phyloP scores from a whole-genome alignment of 2,113 vertebrate genomes.

The Chrysochloris asiatica region DNA sequence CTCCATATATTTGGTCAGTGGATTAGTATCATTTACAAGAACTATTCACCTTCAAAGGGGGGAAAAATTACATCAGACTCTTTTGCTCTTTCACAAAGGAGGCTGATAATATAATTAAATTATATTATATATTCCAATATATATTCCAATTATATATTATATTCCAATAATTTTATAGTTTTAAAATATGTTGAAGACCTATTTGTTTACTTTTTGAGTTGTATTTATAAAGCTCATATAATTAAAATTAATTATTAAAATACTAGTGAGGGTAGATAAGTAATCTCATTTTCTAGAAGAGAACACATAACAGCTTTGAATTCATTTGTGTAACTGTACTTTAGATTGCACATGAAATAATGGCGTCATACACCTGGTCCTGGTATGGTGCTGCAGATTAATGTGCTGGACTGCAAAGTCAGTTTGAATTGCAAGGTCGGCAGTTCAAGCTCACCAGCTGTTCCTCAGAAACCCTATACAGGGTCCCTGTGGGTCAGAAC shows the following conservation, averaged over 20 bases:
- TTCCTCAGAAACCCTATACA: too few relatives aligned
- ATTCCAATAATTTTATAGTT: slow-evolving; percentile 51
- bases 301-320: slow-evolving; percentile 30
- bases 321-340: neutral
- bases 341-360: slow-evolving; percentile 22
- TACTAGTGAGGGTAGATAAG: neutral
- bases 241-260: slow-evolving; percentile 67
- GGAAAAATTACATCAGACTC: neutral
- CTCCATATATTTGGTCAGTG: neutral
- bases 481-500: too few relatives aligned
- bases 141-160: too few relatives aligned
- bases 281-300: neutral
- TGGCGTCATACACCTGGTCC: neutral
- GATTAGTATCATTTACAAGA: neutral
- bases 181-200: slow-evolving; percentile 47
- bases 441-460: too few relatives aligned
- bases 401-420: too few relatives aligned
- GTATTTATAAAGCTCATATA: slow-evolving; percentile 52
- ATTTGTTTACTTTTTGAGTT: slow-evolving; percentile 39
- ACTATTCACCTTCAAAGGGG: neutral
- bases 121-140: slow-evolving; percentile 17
- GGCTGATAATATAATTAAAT: slow-evolving; percentile 24
- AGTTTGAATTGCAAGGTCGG: too few relatives aligned
- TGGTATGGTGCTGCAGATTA: too few relatives aligned
- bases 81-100: neutral